Conservation (phyloP, 2,113 vertebrate species). For the Xenopus laevis region DNA sequence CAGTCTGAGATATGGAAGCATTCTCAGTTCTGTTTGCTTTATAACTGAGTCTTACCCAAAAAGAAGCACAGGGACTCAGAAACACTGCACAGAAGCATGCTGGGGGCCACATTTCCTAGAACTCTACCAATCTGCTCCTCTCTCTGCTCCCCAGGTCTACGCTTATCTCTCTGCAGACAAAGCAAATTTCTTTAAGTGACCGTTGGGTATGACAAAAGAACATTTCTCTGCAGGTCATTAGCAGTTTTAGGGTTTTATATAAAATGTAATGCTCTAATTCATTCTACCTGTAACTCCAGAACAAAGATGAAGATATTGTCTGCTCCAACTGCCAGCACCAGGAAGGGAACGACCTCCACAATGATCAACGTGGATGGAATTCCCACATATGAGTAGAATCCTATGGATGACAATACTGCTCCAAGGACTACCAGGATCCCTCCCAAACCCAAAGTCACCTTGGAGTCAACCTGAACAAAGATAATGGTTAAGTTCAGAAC, state of each 20-base stretch:
- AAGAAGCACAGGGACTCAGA: slow-evolving; percentile 89
- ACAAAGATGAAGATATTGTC: slow-evolving; percentile 97
- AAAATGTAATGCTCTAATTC: background rate
- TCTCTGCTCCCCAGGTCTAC: slow-evolving; percentile 61
- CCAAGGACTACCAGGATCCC: slow-evolving; percentile 82
- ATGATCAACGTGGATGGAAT: slow-evolving; percentile 84
- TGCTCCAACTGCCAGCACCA: slow-evolving; percentile 85
- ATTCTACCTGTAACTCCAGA: slow-evolving; percentile 80
- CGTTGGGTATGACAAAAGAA: background rate
- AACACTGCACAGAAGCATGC: slow-evolving; percentile 88
- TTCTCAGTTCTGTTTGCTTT: background rate
- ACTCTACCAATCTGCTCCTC: slow-evolving; percentile 82
- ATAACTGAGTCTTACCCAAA: slow-evolving; percentile 67
- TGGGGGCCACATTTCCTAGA: slow-evolving; percentile 85
- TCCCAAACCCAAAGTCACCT: slow-evolving; percentile 81
- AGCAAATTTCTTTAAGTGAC: background rate
- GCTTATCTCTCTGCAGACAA: slow-evolving; percentile 65
- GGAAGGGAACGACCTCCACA: slow-evolving; percentile 89
- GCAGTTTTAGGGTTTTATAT: background rate
- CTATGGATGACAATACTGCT: slow-evolving; percentile 80
- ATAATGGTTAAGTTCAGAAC: background rate
- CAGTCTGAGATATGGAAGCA: background rate
- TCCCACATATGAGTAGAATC: slow-evolving; percentile 80
- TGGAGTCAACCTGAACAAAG: slow-evolving; percentile 79
- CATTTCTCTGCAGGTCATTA: background rate